phyloP scores from a whole-genome alignment of 2,113 vertebrate species.

The Brachypteracias leptosomus region DNA sequence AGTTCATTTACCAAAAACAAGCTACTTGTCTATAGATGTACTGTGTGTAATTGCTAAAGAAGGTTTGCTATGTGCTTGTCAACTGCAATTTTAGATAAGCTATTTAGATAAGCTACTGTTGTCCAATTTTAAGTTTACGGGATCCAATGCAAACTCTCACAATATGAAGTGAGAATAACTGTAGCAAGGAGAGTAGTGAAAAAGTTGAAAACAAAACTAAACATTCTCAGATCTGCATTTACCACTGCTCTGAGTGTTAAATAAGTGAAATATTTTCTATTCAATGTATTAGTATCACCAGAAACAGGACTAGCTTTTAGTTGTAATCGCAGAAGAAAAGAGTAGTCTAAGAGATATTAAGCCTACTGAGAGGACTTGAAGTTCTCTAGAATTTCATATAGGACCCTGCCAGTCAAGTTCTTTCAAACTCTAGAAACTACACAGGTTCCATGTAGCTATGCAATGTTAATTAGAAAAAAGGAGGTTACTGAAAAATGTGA shows the following conservation, averaged over 20 bases:
- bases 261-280: background rate
- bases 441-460: background rate
- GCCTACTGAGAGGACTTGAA: background rate
- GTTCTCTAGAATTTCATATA: background rate
- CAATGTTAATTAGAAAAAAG: background rate
- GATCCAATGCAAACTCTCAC: background rate
- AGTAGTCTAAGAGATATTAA: background rate
- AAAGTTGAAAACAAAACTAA: background rate
- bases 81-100: background rate
- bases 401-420: background rate
- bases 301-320: background rate
- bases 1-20: background rate
- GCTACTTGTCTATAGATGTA: background rate
- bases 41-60: background rate
- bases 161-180: background rate
- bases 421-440: background rate
- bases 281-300: background rate
- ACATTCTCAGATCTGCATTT: background rate
- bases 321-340: background rate
- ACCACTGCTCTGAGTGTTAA: background rate
- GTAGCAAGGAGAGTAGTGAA: background rate
- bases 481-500: background rate
- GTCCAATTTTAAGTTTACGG: background rate
- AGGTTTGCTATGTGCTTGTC: background rate
- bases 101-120: background rate